A percentile compares a stretch with the other conserved stretches of the same genome.
Evolutionary conservation across 2,888 invertebrate species (phyloP).

Genomic region (Ormia ochracea): DNA sequence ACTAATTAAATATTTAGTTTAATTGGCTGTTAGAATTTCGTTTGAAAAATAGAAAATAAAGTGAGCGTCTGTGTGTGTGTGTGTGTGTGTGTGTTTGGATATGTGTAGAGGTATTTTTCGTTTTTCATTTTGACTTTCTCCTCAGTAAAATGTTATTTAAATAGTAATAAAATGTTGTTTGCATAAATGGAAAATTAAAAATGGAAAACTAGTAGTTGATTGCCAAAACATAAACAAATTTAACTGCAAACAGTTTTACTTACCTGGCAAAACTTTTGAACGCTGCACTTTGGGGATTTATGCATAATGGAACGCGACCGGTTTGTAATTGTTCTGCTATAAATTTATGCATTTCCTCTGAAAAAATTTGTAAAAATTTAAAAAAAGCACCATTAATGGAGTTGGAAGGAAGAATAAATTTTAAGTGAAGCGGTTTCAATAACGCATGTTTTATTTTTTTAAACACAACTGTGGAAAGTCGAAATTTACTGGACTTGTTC

Average conservation of each 20-base stretch:
- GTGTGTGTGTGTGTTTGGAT: not conserved
- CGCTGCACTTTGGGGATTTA: conserved; percentile 99
- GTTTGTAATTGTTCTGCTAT: conserved; percentile 97
- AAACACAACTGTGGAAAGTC: too few relatives aligned
- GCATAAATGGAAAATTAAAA: not conserved
- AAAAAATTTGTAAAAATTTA: conserved; percentile 66
- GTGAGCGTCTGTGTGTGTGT: not conserved
- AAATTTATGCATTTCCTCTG: conserved; percentile 99
- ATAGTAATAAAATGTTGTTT: not conserved
- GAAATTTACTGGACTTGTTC: too few relatives aligned
- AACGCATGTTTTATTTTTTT: too few relatives aligned
- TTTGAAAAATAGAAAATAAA: conserved; percentile 18
- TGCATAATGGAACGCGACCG: conserved; percentile 97
- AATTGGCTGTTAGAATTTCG: not conserved
- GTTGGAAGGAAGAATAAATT: not conserved
- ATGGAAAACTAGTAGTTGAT: not conserved
- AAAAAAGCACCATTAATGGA: not conserved
- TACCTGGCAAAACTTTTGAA: conserved; percentile 99
- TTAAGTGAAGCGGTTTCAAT: not conserved
- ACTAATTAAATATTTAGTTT: conserved; percentile 25
- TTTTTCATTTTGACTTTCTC: not conserved
- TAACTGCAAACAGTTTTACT: conserved; percentile 75
- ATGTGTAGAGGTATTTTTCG: not conserved
- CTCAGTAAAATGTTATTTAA: conserved; percentile 1
- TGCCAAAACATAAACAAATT: not conserved